Base-by-base conservation (phyloP, 2,797 vertebrate genomes). In the Cyclopterus lumpus region DNA sequence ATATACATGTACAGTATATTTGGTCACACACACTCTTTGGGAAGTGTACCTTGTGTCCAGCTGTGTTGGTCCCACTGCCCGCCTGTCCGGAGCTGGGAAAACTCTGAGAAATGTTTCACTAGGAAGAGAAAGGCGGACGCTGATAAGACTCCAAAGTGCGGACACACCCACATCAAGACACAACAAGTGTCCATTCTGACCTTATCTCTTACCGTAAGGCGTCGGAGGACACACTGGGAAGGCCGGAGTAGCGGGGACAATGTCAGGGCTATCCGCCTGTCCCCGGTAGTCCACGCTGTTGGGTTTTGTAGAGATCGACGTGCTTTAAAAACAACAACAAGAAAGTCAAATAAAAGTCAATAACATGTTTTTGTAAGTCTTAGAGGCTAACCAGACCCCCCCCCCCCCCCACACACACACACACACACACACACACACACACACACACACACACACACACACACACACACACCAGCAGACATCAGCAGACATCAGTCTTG, bases 151-250 rank as follows among this genome's bases (percentile, higher is more conserved):
- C 48, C 6, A 16, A 48, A 73, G 71, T 8, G 49, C 49, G 34
- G 15, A 84, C 71, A 57, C 71, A 60, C 44, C 73, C 62, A 48
- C 36, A 1, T 48, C 1, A 26, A 44, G 14, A 53, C 51, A 3
- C 24, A 48, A 48, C 46, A 24, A 32, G 49, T 28, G 61, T 67
- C 61, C 15, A 1, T 46, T 66, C 8, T 38, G 67, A 66, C 22
- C 0, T 51, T 2, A 73, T 70, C 54, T 75, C 82, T 91, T 84
- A 95, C 95, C 89, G 1, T 95, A 95, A 26, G 95, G 95, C 15
- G 93, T 96, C 38, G 95, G 94, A n/a, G 97, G 96, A 71, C 95
- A 95, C 74, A 97, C 90, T 0, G 96, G 95, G 89, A 96, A 97
- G 18, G 90, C 82, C 2, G 96, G 95, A 2, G 95, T 96, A 0